phyloP scores from a whole-genome alignment of 2,113 vertebrate species.

The Eclectus roratus region DNA sequence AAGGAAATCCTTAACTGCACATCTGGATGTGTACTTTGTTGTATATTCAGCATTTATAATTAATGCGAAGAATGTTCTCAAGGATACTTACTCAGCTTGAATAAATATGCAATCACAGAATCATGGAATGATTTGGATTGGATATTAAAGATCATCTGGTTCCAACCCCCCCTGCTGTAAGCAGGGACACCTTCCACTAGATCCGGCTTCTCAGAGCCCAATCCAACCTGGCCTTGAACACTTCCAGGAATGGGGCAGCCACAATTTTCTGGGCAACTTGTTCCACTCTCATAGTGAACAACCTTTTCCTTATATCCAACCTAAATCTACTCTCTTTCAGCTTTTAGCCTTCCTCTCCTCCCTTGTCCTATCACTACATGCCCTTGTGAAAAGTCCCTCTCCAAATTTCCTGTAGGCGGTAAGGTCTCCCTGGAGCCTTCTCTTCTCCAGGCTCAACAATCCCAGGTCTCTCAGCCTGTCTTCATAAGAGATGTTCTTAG shows the following conservation, averaged over 20 bases:
- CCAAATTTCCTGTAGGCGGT: background rate
- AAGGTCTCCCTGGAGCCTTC: background rate
- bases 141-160: background rate
- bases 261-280: background rate
- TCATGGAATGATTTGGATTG: background rate
- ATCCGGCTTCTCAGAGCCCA: background rate
- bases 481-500: background rate
- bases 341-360: background rate
- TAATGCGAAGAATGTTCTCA: background rate
- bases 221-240: background rate
- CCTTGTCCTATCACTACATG: background rate
- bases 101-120: background rate
- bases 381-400: background rate
- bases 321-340: background rate
- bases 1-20: background rate
- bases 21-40: background rate
- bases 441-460: background rate
- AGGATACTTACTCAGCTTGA: background rate
- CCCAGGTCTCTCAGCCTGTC: background rate
- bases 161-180: background rate
- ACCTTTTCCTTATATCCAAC: background rate
- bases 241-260: background rate
- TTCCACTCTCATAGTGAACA: background rate
- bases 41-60: background rate
- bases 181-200: background rate